Percentiles rank a stretch among this genome's conserved stretches.
Evolutionary conservation across 2,888 invertebrate genomes (phyloP).

Genomic region (Cephus rjabovi): DNA sequence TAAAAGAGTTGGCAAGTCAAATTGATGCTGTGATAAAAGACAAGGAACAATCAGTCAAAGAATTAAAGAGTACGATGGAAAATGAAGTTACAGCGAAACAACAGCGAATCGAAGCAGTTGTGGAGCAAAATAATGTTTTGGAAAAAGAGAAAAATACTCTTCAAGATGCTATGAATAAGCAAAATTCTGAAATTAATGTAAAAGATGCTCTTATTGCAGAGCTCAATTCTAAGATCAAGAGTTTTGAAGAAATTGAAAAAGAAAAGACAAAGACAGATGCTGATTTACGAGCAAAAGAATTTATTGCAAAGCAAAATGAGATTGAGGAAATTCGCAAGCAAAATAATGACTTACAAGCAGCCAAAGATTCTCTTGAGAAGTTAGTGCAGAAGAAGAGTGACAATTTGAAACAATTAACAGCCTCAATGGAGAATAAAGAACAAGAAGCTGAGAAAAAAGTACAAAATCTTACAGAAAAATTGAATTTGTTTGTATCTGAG

Average conservation of each 20-base stretch:
- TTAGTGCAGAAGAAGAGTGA: conserved; percentile 64
- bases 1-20: conserved; percentile 25
- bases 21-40: conserved; percentile 18
- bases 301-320: conserved; percentile 42
- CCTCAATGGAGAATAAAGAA: conserved; percentile 44
- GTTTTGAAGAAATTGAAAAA: conserved; percentile 64
- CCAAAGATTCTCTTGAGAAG: conserved; percentile 69
- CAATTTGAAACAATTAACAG: conserved; percentile 40
- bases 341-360: conserved; percentile 51
- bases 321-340: conserved; percentile 42
- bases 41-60: conserved; percentile 39
- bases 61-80: conserved; percentile 34
- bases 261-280: conserved; percentile 46
- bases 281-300: conserved; percentile 47
- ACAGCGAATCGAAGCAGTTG: conserved; percentile 23
- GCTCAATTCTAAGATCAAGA: conserved; percentile 68
- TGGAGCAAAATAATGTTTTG: conserved; percentile 32
- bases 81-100: conserved; percentile 33
- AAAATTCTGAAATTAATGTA: conserved; percentile 68
- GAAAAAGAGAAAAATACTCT: conserved; percentile 66
- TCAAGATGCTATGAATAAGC: conserved; percentile 56
- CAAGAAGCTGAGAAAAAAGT: conserved; percentile 44
- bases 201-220: conserved; percentile 67
- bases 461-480: conserved; percentile 48
- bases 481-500: conserved; percentile 44